phyloP scores from a whole-genome alignment of 1,140 invertebrate species.

The Drosophila repletoides region DNA sequence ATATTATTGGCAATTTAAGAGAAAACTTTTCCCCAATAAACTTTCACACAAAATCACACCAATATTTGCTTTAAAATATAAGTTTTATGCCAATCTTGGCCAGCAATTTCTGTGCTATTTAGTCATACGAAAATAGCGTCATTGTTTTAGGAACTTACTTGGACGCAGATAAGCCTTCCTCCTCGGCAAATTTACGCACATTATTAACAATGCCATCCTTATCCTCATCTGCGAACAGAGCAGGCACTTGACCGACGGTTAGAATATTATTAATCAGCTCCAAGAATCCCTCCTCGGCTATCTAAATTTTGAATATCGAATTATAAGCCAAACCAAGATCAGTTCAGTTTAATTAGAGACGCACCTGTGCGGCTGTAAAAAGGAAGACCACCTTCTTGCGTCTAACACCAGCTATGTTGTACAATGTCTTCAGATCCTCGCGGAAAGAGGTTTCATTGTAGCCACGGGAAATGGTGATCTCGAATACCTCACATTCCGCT shows the following conservation, averaged over 20 bases:
- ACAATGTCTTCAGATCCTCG: slow-evolving; percentile 92
- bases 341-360: slow-evolving; percentile 87
- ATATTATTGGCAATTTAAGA: slow-evolving; percentile 10
- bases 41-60: too few relatives aligned
- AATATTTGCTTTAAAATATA: too few relatives aligned
- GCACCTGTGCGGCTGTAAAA: slow-evolving; percentile 90
- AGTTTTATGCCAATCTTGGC: too few relatives aligned
- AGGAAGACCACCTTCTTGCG: slow-evolving; percentile 91
- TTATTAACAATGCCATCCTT: slow-evolving; percentile 89
- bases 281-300: slow-evolving; percentile 90
- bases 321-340: neutral
- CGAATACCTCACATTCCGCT: slow-evolving; percentile 90
- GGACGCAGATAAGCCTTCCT: slow-evolving; percentile 87
- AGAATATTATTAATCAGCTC: slow-evolving; percentile 96
- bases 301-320: slow-evolving; percentile 79
- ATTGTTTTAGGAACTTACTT: slow-evolving; percentile 83
- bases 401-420: slow-evolving; percentile 88
- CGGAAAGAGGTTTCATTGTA: slow-evolving; percentile 92
- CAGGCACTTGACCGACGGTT: slow-evolving; percentile 92
- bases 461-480: slow-evolving; percentile 91
- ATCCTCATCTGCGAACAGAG: slow-evolving; percentile 93
- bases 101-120: too few relatives aligned
- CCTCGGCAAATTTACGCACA: slow-evolving; percentile 87
- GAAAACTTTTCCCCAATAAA: too few relatives aligned
- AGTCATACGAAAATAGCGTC: too few relatives aligned